Conservation (phyloP, 2,113 vertebrate species). For the Carassius gibelio region DNA sequence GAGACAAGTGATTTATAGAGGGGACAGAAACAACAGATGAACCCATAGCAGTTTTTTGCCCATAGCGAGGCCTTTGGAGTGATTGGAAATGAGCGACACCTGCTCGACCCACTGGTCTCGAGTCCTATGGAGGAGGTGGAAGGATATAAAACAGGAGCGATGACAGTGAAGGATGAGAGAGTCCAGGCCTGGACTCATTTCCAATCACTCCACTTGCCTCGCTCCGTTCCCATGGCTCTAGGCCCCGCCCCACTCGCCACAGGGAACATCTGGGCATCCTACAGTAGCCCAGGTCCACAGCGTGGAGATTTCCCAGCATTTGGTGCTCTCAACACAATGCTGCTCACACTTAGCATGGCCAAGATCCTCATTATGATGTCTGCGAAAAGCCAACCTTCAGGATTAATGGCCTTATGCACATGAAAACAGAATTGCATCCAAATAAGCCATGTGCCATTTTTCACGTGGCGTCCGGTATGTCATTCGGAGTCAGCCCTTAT, state of each 20-base stretch:
- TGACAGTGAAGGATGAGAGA: too few species aligned
- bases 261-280: neutral
- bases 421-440: constrained; percentile 39
- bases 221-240: too few species aligned
- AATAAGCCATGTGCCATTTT: constrained; percentile 18
- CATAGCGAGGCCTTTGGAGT: too few species aligned
- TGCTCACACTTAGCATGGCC: constrained; percentile 17
- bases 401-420: constrained; percentile 16
- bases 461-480: constrained; percentile 16
- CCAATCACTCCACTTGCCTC: too few species aligned
- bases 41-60: neutral
- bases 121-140: too few species aligned
- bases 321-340: constrained; percentile 13
- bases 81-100: too few species aligned
- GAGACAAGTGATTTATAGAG: constrained; percentile 36
- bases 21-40: constrained; percentile 2
- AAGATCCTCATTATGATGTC: constrained; percentile 19
- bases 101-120: too few species aligned
- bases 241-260: neutral
- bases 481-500: neutral
- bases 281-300: neutral
- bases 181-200: too few species aligned
- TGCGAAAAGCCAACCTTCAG: constrained; percentile 14
- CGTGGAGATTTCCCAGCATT: constrained; percentile 11
- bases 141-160: too few species aligned